These are phyloP conservation scores for Pangasius djambal DNA, from an alignment of 2,797 vertebrate genomes.

Conservation along the genomic window DNA sequence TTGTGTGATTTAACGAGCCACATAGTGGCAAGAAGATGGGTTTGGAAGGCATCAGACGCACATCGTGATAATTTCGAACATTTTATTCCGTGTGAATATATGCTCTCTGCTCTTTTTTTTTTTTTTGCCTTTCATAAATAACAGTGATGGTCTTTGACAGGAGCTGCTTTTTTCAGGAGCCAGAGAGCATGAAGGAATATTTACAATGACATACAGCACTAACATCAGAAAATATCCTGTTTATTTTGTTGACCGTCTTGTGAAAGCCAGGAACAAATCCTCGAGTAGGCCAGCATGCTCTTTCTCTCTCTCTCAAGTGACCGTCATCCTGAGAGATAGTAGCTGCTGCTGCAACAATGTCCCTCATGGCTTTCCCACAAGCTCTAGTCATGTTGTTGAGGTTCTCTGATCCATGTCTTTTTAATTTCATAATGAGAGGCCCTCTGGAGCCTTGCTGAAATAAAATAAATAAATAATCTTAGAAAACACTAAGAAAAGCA, in stretches of 20 bases:
- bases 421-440: slow-evolving; percentile 33
- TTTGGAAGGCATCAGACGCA: slow-evolving; percentile 23
- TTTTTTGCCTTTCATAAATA: slow-evolving; percentile 31
- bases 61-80: neutral
- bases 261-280: slow-evolving; percentile 24
- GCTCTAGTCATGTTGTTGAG: slow-evolving; percentile 13
- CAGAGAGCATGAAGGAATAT: slow-evolving; percentile 48
- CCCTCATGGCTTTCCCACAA: slow-evolving; percentile 26
- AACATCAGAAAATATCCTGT: slow-evolving; percentile 43
- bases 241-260: slow-evolving; percentile 50
- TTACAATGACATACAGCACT: slow-evolving; percentile 41
- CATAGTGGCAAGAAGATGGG: neutral
- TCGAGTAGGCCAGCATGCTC: neutral
- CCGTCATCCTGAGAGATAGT: neutral
- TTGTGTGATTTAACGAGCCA: slow-evolving; percentile 19
- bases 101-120: neutral
- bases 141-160: slow-evolving; percentile 36
- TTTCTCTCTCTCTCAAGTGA: slow-evolving; percentile 13
- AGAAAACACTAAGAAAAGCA: neutral
- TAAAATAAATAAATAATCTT: neutral
- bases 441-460: slow-evolving; percentile 4
- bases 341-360: neutral
- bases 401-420: slow-evolving; percentile 43
- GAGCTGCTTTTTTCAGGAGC: slow-evolving; percentile 42
- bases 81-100: neutral